These are phyloP conservation scores for Drosophila suboccidentalis DNA, from an alignment of 2,888 invertebrate genomes.

Conservation along the genomic window DNA sequence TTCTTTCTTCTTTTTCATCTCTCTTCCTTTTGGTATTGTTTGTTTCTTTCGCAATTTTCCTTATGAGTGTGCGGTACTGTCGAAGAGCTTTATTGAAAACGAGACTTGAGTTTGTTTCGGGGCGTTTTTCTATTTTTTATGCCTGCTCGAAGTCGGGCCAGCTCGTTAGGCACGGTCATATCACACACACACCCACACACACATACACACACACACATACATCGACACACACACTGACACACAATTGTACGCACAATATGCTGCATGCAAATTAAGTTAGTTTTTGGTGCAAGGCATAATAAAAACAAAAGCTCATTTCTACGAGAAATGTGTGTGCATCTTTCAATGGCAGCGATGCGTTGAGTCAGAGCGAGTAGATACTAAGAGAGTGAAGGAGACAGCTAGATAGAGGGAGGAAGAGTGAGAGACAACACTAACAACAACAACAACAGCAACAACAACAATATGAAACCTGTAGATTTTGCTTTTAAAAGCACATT, in stretches of 20 bases:
- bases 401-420: not conserved
- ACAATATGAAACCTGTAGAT: conserved; percentile 66
- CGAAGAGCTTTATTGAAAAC: conserved; percentile 73
- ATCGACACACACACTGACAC: conserved; percentile 19
- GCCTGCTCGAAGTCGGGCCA: conserved; percentile 52
- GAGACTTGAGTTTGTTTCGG: conserved; percentile 46
- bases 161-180: conserved; percentile 65
- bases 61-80: conserved; percentile 49
- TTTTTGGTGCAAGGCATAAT: conserved; percentile 67
- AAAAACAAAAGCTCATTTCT: conserved; percentile 68
- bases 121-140: conserved; percentile 27
- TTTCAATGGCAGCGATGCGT: conserved; percentile 31
- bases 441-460: conserved; percentile 23
- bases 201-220: conserved; percentile 14
- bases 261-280: conserved; percentile 75
- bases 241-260: conserved; percentile 53
- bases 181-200: conserved; percentile 23
- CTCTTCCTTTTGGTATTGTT: conserved; percentile 14
- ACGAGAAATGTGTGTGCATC: conserved; percentile 52
- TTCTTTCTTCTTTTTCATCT: not conserved
- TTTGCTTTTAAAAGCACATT: conserved; percentile 78
- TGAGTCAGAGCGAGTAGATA: conserved; percentile 1
- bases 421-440: conserved; percentile 16
- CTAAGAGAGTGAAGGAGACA: not conserved
- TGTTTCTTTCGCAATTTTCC: conserved; percentile 48